phyloP scores from a whole-genome alignment of 2,888 invertebrate genomes.

The Endotricha flammealis region DNA sequence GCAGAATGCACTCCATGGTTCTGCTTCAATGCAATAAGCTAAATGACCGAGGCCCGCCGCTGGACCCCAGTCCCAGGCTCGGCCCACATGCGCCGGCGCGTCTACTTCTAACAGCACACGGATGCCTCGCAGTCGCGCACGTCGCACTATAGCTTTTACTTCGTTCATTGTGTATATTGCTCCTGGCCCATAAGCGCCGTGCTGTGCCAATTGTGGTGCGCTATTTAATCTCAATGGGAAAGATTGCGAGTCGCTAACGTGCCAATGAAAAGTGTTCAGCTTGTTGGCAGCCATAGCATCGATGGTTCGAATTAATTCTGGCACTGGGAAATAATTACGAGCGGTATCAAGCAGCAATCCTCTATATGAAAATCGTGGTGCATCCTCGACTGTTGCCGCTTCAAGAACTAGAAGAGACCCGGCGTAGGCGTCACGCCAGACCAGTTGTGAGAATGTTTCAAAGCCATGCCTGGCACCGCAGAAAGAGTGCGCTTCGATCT shows the following conservation, averaged over 20 bases:
- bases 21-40: constrained; percentile 88
- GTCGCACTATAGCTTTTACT: constrained; percentile 84
- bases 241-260: constrained; percentile 93
- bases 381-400: constrained; percentile 84
- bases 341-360: constrained; percentile 95
- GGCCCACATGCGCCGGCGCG: constrained; percentile 92
- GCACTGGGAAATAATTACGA: constrained; percentile 90
- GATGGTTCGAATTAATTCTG: constrained; percentile 84
- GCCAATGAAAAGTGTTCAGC: constrained; percentile 96
- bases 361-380: constrained; percentile 86
- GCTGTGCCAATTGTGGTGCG: constrained; percentile 87
- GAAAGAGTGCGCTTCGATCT: constrained; percentile 82
- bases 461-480: constrained; percentile 88
- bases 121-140: constrained; percentile 89
- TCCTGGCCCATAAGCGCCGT: constrained; percentile 91
- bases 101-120: constrained; percentile 93
- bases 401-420: constrained; percentile 81
- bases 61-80: constrained; percentile 91
- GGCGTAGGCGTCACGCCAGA: constrained; percentile 86
- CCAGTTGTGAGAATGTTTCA: constrained; percentile 87
- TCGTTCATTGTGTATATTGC: constrained; percentile 85
- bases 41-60: constrained; percentile 86
- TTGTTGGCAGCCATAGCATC: constrained; percentile 94
- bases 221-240: constrained; percentile 90
- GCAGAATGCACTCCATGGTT: constrained; percentile 88